A percentile compares a stretch with the other conserved stretches of the same genome.
These are phyloP conservation scores for Argyresthia goedartella DNA, from an alignment of 2,888 invertebrate genomes.

Conservation along the genomic window DNA sequence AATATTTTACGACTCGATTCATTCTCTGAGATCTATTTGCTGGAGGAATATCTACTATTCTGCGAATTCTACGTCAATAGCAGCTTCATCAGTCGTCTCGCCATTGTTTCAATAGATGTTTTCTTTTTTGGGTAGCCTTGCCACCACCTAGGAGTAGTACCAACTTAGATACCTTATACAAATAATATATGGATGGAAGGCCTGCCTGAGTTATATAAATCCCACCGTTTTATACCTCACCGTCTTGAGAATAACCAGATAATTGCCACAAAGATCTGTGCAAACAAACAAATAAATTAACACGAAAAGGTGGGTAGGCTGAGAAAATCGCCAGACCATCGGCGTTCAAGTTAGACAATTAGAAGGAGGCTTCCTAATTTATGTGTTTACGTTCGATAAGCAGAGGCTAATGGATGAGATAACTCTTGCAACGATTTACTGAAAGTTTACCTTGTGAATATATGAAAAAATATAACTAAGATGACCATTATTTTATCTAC, in stretches of 20 bases:
- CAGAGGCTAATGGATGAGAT: constrained; percentile 13
- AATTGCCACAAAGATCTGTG: neutral
- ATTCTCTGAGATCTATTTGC: constrained; percentile 5
- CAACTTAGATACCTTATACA: too few species aligned
- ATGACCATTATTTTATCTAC: too few species aligned
- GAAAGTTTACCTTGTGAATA: too few species aligned
- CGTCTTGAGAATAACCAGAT: neutral
- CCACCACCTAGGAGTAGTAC: too few species aligned
- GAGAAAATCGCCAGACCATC: constrained; percentile 26
- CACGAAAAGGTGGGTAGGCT: neutral
- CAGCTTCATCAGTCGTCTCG: too few species aligned
- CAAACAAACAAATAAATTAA: neutral
- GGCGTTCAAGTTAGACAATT: constrained; percentile 40
- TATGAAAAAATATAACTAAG: too few species aligned
- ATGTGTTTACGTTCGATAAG: constrained; percentile 43
- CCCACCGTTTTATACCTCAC: too few species aligned
- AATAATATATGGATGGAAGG: too few species aligned
- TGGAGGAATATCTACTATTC: neutral
- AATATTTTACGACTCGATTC: constrained; percentile 3
- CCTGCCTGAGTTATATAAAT: too few species aligned
- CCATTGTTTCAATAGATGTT: too few species aligned
- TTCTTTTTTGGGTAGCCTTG: too few species aligned
- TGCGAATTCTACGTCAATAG: neutral
- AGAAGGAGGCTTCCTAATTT: constrained; percentile 36
- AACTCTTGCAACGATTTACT: constrained; percentile 9